Percentiles rank a stretch among this genome's conserved stretches.
Evolutionary conservation across 2,888 invertebrate species (phyloP).

Genomic region (Coenonympha arcania): DNA sequence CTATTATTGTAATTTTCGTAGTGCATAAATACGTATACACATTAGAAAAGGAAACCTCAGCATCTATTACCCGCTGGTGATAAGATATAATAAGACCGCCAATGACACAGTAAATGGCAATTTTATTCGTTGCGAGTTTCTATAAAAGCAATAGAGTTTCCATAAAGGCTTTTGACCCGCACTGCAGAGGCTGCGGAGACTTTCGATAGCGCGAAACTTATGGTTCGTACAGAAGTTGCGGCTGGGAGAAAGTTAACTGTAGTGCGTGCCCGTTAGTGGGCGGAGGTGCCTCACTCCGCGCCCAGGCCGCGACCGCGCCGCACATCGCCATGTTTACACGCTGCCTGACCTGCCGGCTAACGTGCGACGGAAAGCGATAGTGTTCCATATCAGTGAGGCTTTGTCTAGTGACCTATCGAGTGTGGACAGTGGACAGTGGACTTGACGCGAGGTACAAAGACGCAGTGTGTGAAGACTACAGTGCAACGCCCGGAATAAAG

Average conservation of each 20-base stretch:
- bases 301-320: slow-evolving; percentile 35
- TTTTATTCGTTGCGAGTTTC: slow-evolving; percentile 8
- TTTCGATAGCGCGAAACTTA: slow-evolving; percentile 66
- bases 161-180: slow-evolving; percentile 61
- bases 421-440: slow-evolving; percentile 23
- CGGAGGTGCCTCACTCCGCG: slow-evolving; percentile 37
- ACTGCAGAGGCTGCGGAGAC: slow-evolving; percentile 53
- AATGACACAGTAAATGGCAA: not conserved
- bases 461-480: slow-evolving; percentile 42
- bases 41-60: too few species aligned
- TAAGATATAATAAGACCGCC: not conserved
- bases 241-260: slow-evolving; percentile 73
- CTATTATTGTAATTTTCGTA: too few species aligned
- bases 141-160: slow-evolving; percentile 16
- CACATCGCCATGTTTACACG: slow-evolving; percentile 47
- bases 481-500: slow-evolving; percentile 52
- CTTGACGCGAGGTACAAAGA: slow-evolving; percentile 15
- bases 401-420: slow-evolving; percentile 20
- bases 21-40: too few species aligned
- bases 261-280: slow-evolving; percentile 64
- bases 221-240: slow-evolving; percentile 33
- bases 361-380: slow-evolving; percentile 62
- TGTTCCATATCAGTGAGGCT: slow-evolving; percentile 43
- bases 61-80: too few species aligned
- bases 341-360: slow-evolving; percentile 41